phyloP scores from a whole-genome alignment of 2,113 vertebrate genomes.

The Myanophis thanlyinensis region DNA sequence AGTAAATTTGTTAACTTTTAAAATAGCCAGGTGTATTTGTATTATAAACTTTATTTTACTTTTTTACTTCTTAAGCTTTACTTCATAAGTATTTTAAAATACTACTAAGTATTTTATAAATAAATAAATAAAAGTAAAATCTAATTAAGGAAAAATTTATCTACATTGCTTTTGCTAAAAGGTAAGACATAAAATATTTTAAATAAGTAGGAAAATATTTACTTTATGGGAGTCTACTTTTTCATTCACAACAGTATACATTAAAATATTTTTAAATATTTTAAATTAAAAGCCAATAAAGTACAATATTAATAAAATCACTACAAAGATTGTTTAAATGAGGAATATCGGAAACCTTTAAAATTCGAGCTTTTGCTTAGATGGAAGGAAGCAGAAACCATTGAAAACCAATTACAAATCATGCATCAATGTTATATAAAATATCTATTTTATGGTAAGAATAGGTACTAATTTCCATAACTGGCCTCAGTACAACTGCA shows the following conservation, averaged over 20 bases:
- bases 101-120: background rate
- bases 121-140: background rate
- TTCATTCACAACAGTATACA: background rate
- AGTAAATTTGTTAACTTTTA: slow-evolving; percentile 2
- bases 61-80: background rate
- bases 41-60: background rate
- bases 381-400: background rate
- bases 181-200: background rate
- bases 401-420: background rate
- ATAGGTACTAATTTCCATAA: background rate
- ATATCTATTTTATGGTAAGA: background rate
- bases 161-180: background rate
- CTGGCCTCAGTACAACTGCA: background rate
- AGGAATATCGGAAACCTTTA: background rate
- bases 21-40: background rate
- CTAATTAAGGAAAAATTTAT: slow-evolving; percentile 6
- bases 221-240: rapidly evolving
- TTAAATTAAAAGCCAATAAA: background rate
- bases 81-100: background rate
- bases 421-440: background rate
- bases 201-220: background rate
- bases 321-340: background rate
- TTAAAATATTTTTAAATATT: background rate
- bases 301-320: background rate
- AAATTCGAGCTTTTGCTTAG: background rate